Conservation (phyloP, 2,113 vertebrate genomes). For the Sitta europaea region DNA sequence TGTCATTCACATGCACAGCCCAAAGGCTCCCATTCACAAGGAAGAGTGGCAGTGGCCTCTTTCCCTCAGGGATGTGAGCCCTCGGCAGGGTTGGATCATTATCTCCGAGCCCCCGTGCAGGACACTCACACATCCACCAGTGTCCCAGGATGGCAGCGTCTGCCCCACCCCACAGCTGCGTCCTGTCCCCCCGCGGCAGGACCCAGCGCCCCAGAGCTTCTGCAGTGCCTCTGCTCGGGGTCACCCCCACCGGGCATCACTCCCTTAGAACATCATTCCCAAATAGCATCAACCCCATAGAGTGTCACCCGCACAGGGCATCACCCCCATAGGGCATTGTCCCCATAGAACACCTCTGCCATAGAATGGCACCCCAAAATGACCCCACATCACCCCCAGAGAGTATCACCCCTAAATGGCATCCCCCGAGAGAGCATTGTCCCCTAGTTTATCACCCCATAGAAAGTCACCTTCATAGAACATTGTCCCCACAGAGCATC, state of each 20-base stretch:
- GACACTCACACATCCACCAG: not conserved
- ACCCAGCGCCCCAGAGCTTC: not conserved
- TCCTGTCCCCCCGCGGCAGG: not conserved
- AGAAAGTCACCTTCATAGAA: not conserved
- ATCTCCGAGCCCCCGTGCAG: accelerated
- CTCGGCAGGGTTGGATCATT: accelerated
- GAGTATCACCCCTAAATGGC: not conserved
- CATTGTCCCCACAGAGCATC: not conserved
- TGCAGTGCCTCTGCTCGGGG: not conserved
- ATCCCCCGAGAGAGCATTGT: not conserved
- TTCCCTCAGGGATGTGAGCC: accelerated
- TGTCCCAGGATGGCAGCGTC: accelerated
- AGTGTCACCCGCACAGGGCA: not conserved
- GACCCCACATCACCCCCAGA: too few species aligned
- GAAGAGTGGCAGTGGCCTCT: accelerated
- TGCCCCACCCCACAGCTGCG: not conserved
- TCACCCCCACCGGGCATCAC: not conserved
- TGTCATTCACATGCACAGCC: accelerated
- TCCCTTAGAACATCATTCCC: not conserved
- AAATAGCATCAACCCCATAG: too few species aligned
- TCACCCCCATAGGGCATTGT: accelerated
- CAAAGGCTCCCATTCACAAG: accelerated
- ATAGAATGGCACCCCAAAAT: not conserved
- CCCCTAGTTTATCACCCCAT: not conserved
- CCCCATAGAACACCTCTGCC: not conserved